Evolutionary conservation across 2,113 vertebrate genomes (phyloP).

Genomic region (Phalacrocorax carbo): DNA sequence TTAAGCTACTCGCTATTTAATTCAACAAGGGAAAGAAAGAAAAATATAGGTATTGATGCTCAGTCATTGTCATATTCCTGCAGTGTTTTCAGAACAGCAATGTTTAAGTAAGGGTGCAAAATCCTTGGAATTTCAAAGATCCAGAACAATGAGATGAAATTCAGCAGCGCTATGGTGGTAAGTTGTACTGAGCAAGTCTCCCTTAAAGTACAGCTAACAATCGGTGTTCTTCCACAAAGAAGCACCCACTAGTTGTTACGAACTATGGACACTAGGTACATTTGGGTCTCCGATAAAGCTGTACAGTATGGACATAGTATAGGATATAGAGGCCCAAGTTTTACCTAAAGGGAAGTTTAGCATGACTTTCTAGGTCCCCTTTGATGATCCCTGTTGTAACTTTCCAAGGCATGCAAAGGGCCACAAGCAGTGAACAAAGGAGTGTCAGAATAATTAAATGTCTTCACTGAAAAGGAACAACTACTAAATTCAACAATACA

Average conservation of each 20-base stretch:
- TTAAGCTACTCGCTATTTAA: not conserved
- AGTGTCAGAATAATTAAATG: conserved; percentile 19
- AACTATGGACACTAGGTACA: not conserved
- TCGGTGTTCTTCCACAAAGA: not conserved
- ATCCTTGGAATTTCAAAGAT: not conserved
- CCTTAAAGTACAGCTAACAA: not conserved
- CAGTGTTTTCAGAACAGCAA: conserved; percentile 9
- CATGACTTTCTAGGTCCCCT: not conserved
- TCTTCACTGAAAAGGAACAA: conserved; percentile 4
- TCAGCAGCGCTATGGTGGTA: not conserved
- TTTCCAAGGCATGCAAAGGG: not conserved
- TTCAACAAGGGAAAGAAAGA: not conserved
- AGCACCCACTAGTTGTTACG: not conserved
- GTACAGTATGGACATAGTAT: not conserved
- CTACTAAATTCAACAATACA: conserved; percentile 13
- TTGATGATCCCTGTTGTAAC: not conserved
- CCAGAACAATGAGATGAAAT: not conserved
- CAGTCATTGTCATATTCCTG: not conserved
- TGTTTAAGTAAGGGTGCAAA: not conserved
- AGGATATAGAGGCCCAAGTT: not conserved
- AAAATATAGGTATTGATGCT: not conserved
- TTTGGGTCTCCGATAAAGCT: not conserved
- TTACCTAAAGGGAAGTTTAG: not conserved
- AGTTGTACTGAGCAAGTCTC: not conserved
- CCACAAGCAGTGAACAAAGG: not conserved